Percentiles rank a stretch among this genome's conserved stretches.
These are phyloP conservation scores for Gymnarchus niloticus DNA, from an alignment of 2,113 vertebrate genomes.

Conservation along the genomic window DNA sequence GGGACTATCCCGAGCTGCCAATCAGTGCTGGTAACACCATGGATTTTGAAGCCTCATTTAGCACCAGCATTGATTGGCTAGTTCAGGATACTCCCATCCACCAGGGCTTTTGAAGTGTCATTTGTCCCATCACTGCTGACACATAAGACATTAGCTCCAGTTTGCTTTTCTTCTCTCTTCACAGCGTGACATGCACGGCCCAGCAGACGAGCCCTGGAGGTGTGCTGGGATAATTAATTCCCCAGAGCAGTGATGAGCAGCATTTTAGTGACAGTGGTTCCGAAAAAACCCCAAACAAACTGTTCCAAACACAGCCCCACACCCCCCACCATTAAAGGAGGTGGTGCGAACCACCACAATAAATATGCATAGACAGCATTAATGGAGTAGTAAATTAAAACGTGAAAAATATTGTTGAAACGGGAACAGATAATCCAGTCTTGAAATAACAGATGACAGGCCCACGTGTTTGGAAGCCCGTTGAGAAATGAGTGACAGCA, in stretches of 20 bases:
- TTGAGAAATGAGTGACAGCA: neutral
- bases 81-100: no score
- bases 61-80: no score
- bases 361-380: conserved; percentile 1
- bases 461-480: neutral
- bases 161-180: neutral
- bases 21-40: no score
- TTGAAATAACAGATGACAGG: neutral
- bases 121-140: no score
- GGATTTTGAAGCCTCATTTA: no score
- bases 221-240: neutral
- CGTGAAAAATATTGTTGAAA: neutral
- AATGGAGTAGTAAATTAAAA: neutral
- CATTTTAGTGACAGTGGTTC: neutral
- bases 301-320: neutral
- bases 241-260: neutral
- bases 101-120: no score
- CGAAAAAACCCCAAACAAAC: conserved; percentile 10
- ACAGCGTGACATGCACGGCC: neutral
- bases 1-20: no score
- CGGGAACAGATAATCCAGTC: neutral
- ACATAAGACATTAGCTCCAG: neutral
- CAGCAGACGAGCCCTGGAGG: conserved; percentile 1
- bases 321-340: neutral
- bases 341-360: neutral